Conservation (phyloP, 2,888 invertebrate species). For the Pammene aurita region DNA sequence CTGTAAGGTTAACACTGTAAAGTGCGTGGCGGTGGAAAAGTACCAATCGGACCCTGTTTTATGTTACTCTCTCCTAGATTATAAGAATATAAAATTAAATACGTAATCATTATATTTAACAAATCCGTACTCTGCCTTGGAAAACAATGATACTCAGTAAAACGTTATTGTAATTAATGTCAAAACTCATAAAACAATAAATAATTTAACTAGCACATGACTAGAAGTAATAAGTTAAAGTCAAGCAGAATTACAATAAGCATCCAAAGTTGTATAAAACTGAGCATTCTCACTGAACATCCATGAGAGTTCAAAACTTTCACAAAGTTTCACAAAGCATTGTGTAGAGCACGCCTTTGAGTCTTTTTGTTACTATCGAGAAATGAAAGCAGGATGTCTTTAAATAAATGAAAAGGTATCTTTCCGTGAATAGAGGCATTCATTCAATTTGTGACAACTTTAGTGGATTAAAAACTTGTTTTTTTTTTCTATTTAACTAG, state of each 20-base stretch:
- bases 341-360: conserved; percentile 34
- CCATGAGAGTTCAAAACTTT: conserved; percentile 27
- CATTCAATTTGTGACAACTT: conserved; percentile 47
- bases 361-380: conserved; percentile 32
- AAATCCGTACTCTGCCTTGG: no score
- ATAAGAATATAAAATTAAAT: no score
- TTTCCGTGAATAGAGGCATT: conserved; percentile 44
- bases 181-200: no score
- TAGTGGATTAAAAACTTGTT: conserved; percentile 14
- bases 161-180: no score
- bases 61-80: no score
- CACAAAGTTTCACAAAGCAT: conserved; percentile 36
- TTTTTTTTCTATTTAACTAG: conserved; percentile 6
- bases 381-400: conserved; percentile 35
- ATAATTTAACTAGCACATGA: no score
- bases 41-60: no score
- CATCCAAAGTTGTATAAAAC: conserved; percentile 22
- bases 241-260: conserved; percentile 22
- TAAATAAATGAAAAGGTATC: conserved; percentile 43
- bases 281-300: conserved; percentile 26
- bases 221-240: neutral
- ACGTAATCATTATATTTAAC: no score
- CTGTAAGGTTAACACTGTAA: no score
- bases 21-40: no score
- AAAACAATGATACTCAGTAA: no score